Evolutionary conservation across 2,797 vertebrate genomes (phyloP), one percentile per base, ranked within the genome.

Genomic region (Siniperca scherzeri): DNA sequence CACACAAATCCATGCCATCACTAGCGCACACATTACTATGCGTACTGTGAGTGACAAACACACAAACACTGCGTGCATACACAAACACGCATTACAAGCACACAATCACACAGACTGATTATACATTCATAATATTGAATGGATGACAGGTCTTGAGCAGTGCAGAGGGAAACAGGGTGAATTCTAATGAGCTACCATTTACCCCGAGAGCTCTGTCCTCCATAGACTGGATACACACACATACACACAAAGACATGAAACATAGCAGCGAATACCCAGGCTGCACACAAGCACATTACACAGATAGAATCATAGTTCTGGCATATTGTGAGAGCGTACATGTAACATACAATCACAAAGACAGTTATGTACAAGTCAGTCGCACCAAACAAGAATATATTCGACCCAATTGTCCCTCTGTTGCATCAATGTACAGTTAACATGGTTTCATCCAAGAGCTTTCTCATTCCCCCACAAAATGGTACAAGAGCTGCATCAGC

Each of bases 61-160:
- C 90, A 88, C 82, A 84, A 80, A 87, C 77, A 60, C 74, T 1
- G 64, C 73, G 14, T 71, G 85, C 88, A 88, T 87, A 79, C 78
- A 80, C 83, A 90, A 88, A 89, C 80, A 67, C 13, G 50, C 79
- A 82, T 86, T 85, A 77, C 81, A 85, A 75, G 83, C 70, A 46
- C 88, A 88, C 84, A 89, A 89, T 90, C 90, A 91, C 89, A 91
- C 67, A 60, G 64, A 71, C 82, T 86, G 90, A 94, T 95, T 94
- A 93, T 90, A 92, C 89, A 93, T 95, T 94, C 92, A 94, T 91
- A 92, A 93, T 91, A 85, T 81, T 93, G 91, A 94, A 94, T 93
- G 90, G 92, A 89, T 94, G 93, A 92, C 92, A 90, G 88, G 89
- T 93, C 89, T 88, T 85, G 88, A 91, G 91, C 89, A 84, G 83